Evolutionary conservation across 2,113 vertebrate genomes (phyloP).

Genomic region (Amazona vittata): DNA sequence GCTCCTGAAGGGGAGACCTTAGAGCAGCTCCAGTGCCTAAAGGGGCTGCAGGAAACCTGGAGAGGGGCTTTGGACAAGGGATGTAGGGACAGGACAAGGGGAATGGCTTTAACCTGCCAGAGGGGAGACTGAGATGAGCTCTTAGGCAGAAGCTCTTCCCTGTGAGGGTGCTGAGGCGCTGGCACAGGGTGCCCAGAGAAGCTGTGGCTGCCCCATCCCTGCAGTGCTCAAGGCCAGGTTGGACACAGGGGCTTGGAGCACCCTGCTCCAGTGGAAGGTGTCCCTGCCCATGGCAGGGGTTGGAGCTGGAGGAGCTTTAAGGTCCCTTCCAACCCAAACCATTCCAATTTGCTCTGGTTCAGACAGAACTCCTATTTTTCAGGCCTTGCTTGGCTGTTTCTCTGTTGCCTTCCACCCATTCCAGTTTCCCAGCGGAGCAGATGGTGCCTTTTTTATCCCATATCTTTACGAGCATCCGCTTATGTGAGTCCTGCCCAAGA

Average conservation of each 20-base stretch:
- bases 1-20: not conserved
- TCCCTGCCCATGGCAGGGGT: not conserved
- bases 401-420: rapidly evolving
- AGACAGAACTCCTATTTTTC: not conserved
- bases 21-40: not conserved
- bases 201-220: too few relatives aligned
- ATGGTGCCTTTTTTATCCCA: rapidly evolving
- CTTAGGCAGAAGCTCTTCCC: too few relatives aligned
- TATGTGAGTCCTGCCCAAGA: not conserved
- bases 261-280: not conserved
- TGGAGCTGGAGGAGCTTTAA: not conserved
- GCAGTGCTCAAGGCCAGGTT: too few relatives aligned
- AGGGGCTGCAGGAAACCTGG: rapidly evolving
- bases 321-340: not conserved
- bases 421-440: not conserved
- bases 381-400: not conserved
- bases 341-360: not conserved
- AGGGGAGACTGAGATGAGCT: too few relatives aligned
- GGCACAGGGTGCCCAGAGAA: too few relatives aligned
- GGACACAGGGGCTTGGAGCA: too few relatives aligned
- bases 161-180: too few relatives aligned
- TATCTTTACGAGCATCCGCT: not conserved
- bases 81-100: not conserved
- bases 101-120: too few relatives aligned
- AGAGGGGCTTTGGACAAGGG: not conserved